Evolutionary conservation across 2,797 vertebrate genomes (phyloP).

Genomic region (Rhynchotus rufescens): DNA sequence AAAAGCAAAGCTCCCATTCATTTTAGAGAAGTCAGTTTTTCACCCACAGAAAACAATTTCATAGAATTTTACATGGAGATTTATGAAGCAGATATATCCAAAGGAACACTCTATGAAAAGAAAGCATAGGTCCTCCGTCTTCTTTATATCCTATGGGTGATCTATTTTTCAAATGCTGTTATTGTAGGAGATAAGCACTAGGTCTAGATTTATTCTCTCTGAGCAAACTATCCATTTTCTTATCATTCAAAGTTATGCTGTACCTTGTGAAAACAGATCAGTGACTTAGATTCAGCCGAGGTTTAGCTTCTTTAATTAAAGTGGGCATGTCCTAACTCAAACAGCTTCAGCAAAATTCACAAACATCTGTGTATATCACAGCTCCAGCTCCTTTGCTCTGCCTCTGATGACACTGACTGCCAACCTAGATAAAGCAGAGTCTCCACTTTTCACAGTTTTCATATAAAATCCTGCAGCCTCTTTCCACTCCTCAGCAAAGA

Average conservation of each 20-base stretch:
- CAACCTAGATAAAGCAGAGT: neutral
- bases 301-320: neutral
- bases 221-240: neutral
- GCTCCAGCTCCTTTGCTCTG: neutral
- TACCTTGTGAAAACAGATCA: neutral
- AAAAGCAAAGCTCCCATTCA: neutral
- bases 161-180: neutral
- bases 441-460: neutral
- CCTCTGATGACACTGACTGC: neutral
- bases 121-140: neutral
- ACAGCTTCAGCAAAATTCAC: neutral
- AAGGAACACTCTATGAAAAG: neutral
- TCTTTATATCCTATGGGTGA: neutral
- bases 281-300: neutral
- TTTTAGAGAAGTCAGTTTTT: neutral
- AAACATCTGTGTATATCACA: neutral
- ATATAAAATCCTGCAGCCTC: constrained; percentile 1
- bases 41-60: neutral
- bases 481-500: constrained; percentile 19
- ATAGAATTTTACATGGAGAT: neutral
- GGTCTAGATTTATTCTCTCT: neutral
- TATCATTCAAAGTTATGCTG: neutral
- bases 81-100: neutral
- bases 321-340: neutral
- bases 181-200: neutral